phyloP scores from a whole-genome alignment of 1,140 invertebrate species.

The Pomacea maculata region DNA sequence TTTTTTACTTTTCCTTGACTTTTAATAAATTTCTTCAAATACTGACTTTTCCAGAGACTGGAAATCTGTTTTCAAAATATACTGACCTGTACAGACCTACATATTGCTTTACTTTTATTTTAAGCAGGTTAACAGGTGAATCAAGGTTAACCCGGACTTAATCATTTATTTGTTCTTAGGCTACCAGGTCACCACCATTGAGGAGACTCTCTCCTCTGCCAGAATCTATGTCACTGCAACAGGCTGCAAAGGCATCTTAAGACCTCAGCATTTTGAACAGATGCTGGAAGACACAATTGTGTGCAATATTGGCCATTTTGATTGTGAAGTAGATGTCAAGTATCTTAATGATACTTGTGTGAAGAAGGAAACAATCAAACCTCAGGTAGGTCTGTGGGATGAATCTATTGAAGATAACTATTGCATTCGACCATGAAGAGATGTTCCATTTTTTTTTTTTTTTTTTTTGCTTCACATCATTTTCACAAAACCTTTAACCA shows the following conservation, averaged over 20 bases:
- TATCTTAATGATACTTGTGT: constrained; percentile 96
- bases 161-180: constrained; percentile 52
- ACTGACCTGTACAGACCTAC: too few relatives aligned
- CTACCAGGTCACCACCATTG: constrained; percentile 93
- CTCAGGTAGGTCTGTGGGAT: constrained; percentile 76
- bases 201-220: constrained; percentile 88
- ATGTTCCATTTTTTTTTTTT: too few relatives aligned
- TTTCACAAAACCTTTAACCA: not conserved
- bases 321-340: constrained; percentile 95
- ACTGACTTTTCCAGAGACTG: not conserved
- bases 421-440: not conserved
- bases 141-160: not conserved
- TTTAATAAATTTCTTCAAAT: not conserved
- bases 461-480: too few relatives aligned
- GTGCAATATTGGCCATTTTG: constrained; percentile 99
- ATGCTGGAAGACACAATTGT: constrained; percentile 98
- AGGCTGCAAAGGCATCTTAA: constrained; percentile 95
- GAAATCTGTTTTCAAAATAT: not conserved
- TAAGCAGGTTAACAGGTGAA: not conserved
- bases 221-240: constrained; percentile 98
- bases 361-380: constrained; percentile 93
- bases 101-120: not conserved
- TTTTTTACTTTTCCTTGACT: not conserved
- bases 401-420: not conserved
- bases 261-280: constrained; percentile 84